Conservation (phyloP, 1,140 invertebrate species). For the Matsumurasca onukii region DNA sequence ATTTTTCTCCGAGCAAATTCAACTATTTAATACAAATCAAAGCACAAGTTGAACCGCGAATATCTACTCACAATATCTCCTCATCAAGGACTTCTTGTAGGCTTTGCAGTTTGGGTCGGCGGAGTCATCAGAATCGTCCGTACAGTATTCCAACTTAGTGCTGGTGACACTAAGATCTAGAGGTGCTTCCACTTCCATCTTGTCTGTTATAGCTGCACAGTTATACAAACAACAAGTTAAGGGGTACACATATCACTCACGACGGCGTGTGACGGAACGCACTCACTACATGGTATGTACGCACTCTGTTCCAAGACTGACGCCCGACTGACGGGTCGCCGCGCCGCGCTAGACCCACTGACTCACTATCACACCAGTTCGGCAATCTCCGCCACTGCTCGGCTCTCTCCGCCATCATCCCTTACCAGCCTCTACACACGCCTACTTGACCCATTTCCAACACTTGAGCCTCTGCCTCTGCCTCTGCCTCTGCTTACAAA, state of each 20-base stretch:
- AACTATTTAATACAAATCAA: no score
- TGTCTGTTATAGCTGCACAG: not conserved
- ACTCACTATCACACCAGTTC: slow-evolving; percentile 39
- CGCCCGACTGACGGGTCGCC: slow-evolving; percentile 31
- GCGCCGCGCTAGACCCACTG: slow-evolving; percentile 38
- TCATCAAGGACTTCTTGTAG: slow-evolving; percentile 56
- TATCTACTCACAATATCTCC: slow-evolving; percentile 53
- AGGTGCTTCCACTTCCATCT: slow-evolving; percentile 41
- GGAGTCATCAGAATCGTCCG: slow-evolving; percentile 49
- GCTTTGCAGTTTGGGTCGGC: slow-evolving; percentile 46
- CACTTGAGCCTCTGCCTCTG: no score
- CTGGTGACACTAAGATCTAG: slow-evolving; percentile 41
- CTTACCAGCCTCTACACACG: no score
- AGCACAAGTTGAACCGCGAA: no score
- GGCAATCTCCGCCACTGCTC: slow-evolving; percentile 35
- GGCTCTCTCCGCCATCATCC: slow-evolving; percentile 29
- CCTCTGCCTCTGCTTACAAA: no score
- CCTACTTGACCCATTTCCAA: no score
- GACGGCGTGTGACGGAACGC: not conserved
- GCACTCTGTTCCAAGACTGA: not conserved
- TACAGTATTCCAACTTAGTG: slow-evolving; percentile 42
- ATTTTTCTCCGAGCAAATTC: no score
- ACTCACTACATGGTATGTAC: not conserved
- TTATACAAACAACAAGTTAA: not conserved
- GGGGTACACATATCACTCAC: not conserved